Base-by-base conservation (phyloP, 2,113 vertebrate species). In the Polypterus bichir region DNA sequence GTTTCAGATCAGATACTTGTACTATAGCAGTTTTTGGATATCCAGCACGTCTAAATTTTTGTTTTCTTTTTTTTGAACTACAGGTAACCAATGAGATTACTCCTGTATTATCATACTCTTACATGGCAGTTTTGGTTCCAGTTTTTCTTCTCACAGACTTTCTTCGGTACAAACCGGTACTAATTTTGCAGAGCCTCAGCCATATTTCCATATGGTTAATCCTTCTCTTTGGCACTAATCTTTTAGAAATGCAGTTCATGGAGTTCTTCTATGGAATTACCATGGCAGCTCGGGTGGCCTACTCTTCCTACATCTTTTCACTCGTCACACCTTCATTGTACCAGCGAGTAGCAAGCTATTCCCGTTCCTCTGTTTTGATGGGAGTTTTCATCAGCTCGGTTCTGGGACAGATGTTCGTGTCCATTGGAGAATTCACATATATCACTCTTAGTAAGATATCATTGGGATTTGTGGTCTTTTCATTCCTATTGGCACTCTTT, bases 291-390 rank as follows among this genome's bases (percentile, higher is more conserved):
- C 89, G 96, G 1, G 88, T 99, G 0, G 96, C 96, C 62, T 99
- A 95, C 70, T 98, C 96, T 64, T 97, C 96, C 66, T 98, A 97
- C 73, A 91, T 99, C 74, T 99, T 99, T 83, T 92, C 92, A 1
- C 82, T 99, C 1, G 92, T 96, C 7, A 66, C 62, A 5, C 89
- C 89, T 0, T 62, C 64, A 0, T 71, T 72, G 44, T 97, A 97
- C 76, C 96, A 99, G 80, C 90, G 84, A 0, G 86, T 92, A 78
- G 93, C 95, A 1, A 76, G 95, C 70, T 95, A 88, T 71, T 97
- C 95, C 0, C 91, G 96, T 55, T 69, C 90, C 0, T 68, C 92
- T 0, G 82, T 93, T 49, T 91, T 98, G 44, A 52, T 99, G 67
- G 96, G 95, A 0, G 89, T 98, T 63, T 99, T 99, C 77, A 80